A percentile compares a stretch with the other conserved stretches of the same genome.
phyloP scores from a whole-genome alignment of 2,797 vertebrate species.

The Crocodylus rhombifer region DNA sequence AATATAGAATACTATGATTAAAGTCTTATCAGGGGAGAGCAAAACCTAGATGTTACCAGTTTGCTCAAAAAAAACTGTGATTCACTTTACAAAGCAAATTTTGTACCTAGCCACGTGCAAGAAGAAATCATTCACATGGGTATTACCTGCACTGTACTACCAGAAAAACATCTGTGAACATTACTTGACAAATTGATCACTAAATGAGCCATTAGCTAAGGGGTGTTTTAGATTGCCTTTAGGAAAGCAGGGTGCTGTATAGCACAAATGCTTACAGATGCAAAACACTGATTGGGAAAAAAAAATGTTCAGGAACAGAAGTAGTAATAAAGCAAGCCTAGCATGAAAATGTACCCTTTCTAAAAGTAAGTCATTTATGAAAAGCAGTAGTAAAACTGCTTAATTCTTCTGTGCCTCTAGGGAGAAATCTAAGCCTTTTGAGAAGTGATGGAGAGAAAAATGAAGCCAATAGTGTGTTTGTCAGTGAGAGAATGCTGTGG shows the following conservation, averaged over 20 bases:
- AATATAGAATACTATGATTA: constrained; percentile 6
- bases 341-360: constrained; percentile 68
- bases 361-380: constrained; percentile 77
- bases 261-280: constrained; percentile 75
- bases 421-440: constrained; percentile 78
- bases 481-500: constrained; percentile 70
- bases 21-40: constrained; percentile 2
- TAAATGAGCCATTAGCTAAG: constrained; percentile 78
- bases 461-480: constrained; percentile 59
- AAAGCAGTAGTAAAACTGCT: constrained; percentile 76
- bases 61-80: constrained; percentile 17
- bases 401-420: constrained; percentile 76
- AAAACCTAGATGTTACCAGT: not conserved
- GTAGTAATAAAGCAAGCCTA: constrained; percentile 63
- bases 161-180: constrained; percentile 77
- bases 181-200: constrained; percentile 81
- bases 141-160: constrained; percentile 64
- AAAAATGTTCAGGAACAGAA: constrained; percentile 35
- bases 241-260: constrained; percentile 60
- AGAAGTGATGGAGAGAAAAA: constrained; percentile 75
- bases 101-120: constrained; percentile 20
- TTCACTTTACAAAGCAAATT: not conserved
- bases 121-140: constrained; percentile 64
- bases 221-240: constrained; percentile 69
- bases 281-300: constrained; percentile 52